phyloP scores from a whole-genome alignment of 2,113 vertebrate genomes.

The Notarius lentiginosus region DNA sequence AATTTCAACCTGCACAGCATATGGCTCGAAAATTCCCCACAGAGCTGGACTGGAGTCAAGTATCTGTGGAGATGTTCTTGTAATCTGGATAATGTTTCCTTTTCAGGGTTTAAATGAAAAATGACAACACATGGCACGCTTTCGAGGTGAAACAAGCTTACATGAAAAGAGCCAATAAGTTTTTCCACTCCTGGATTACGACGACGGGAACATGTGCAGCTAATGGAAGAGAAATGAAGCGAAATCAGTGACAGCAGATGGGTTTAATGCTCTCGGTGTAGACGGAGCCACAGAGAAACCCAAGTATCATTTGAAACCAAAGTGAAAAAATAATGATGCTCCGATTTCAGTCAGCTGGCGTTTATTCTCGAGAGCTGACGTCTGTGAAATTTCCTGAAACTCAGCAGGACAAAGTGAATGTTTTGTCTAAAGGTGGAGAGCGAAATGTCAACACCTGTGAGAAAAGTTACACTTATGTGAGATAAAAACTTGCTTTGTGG shows the following conservation, averaged over 20 bases:
- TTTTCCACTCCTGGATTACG: background rate
- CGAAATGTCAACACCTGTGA: background rate
- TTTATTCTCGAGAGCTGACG: background rate
- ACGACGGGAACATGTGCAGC: background rate
- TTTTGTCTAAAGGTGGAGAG: slow-evolving; percentile 5
- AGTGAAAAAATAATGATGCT: background rate
- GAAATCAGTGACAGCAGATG: background rate
- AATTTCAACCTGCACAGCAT: background rate
- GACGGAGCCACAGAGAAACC: background rate
- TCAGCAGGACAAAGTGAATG: background rate
- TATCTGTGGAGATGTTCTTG: background rate
- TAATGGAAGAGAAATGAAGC: slow-evolving; percentile 4
- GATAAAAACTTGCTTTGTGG: background rate
- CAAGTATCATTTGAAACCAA: background rate
- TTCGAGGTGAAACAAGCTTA: background rate
- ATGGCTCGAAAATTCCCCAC: background rate
- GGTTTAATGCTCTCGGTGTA: background rate
- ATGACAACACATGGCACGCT: background rate
- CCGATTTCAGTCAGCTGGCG: background rate
- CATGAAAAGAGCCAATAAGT: background rate
- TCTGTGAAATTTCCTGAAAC: background rate
- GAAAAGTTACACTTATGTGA: background rate
- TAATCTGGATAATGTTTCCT: background rate
- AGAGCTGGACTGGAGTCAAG: background rate
- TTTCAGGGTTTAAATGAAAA: background rate